phyloP scores from a whole-genome alignment of 2,888 invertebrate species.

The Megalurothrips usitatus region DNA sequence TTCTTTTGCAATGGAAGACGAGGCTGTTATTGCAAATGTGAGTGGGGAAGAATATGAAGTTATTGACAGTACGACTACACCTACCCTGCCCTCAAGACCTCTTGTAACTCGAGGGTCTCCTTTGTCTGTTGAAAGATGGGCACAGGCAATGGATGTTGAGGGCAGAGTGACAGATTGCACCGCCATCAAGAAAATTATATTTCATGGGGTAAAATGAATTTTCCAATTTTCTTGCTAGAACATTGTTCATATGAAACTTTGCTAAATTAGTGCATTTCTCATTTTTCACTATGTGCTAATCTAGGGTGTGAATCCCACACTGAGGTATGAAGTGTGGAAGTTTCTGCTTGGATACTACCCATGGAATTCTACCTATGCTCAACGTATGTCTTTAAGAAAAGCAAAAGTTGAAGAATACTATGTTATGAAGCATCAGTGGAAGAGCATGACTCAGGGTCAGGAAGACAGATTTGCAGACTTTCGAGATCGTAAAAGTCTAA shows the following conservation, averaged over 20 bases:
- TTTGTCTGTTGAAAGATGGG: constrained; percentile 75
- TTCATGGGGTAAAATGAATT: constrained; percentile 71
- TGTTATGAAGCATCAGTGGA: constrained; percentile 96
- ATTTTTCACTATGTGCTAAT: constrained; percentile 33
- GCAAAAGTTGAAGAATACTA: constrained; percentile 81
- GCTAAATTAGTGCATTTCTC: not conserved
- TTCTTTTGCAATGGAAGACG: not conserved
- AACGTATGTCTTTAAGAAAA: constrained; percentile 64
- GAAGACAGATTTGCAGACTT: constrained; percentile 83
- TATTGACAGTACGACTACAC: constrained; percentile 54
- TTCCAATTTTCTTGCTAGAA: constrained; percentile 21
- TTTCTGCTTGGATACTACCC: constrained; percentile 83
- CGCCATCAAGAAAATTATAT: constrained; percentile 77
- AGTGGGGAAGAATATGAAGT: constrained; percentile 70
- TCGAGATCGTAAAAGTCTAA: constrained; percentile 84
- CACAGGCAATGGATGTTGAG: constrained; percentile 69
- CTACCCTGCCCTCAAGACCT: constrained; percentile 66
- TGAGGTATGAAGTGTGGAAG: constrained; percentile 89
- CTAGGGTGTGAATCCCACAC: constrained; percentile 71
- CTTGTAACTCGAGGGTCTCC: constrained; percentile 66
- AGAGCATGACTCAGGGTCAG: constrained; percentile 79
- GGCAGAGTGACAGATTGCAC: constrained; percentile 76
- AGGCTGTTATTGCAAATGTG: constrained; percentile 36
- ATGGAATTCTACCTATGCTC: constrained; percentile 72
- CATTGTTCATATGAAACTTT: constrained; percentile 10